A percentile compares a stretch with the other conserved stretches of the same genome.
Conservation (phyloP, 2,888 invertebrate species). For the Caenorhabditis sinica region DNA sequence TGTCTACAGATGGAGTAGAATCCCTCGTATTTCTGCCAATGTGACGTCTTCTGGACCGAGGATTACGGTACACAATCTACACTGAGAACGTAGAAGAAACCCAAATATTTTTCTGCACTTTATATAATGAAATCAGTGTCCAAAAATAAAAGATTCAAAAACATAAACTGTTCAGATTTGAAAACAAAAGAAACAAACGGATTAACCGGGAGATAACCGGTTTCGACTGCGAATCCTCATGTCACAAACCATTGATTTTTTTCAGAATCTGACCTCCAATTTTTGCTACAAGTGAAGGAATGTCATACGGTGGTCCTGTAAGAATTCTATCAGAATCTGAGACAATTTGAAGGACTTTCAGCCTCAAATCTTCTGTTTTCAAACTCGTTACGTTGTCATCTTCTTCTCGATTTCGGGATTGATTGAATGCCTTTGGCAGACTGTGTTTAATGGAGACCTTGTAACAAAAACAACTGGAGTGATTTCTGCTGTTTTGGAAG, state of each 20-base stretch:
- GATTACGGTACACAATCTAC: slow-evolving; percentile 30
- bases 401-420: slow-evolving; percentile 40
- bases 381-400: slow-evolving; percentile 31
- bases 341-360: slow-evolving; percentile 11
- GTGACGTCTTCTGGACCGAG: slow-evolving; percentile 18
- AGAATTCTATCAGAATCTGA: background rate
- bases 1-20: slow-evolving; percentile 24
- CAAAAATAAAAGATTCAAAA: slow-evolving; percentile 6
- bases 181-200: slow-evolving; percentile 29
- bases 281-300: background rate
- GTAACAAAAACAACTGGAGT: slow-evolving; percentile 35
- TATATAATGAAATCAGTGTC: background rate
- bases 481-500: slow-evolving; percentile 24
- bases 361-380: slow-evolving; percentile 46
- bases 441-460: slow-evolving; percentile 31
- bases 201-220: slow-evolving; percentile 35
- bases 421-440: slow-evolving; percentile 24
- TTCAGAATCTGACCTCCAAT: background rate
- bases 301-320: slow-evolving; percentile 38
- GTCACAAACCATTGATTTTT: slow-evolving; percentile 26
- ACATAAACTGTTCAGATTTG: slow-evolving; percentile 8
- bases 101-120: too few relatives aligned
- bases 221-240: background rate
- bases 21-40: slow-evolving; percentile 23
- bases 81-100: background rate